Conservation (phyloP, 2,113 vertebrate genomes). For the Hyperoodon ampullatus region DNA sequence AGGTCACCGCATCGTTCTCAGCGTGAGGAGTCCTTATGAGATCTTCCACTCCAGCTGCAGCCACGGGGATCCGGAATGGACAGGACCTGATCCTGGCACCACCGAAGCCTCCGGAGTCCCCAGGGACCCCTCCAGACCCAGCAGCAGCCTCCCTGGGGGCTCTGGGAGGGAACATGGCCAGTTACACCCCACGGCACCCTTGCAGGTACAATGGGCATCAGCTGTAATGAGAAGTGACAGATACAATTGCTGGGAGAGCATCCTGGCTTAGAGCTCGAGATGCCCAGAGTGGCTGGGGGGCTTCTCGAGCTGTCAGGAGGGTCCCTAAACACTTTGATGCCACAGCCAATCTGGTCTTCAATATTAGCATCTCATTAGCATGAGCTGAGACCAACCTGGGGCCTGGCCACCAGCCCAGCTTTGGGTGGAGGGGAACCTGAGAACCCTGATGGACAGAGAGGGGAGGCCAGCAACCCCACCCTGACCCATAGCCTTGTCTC, state of each 20-base stretch:
- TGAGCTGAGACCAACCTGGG: slow-evolving; percentile 39
- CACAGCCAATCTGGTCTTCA: slow-evolving; percentile 64
- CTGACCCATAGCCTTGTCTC: background rate
- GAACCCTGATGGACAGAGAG: background rate
- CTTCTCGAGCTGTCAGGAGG: slow-evolving; percentile 70
- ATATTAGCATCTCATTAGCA: slow-evolving; percentile 73
- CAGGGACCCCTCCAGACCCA: background rate
- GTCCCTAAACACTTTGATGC: slow-evolving; percentile 64
- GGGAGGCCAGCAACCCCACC: background rate
- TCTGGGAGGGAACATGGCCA: background rate
- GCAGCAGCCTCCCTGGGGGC: background rate
- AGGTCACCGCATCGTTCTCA: background rate
- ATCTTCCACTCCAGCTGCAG: background rate
- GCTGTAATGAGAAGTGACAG: slow-evolving; percentile 76
- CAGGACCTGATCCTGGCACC: background rate
- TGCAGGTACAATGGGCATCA: slow-evolving; percentile 24
- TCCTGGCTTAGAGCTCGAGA: slow-evolving; percentile 56
- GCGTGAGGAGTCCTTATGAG: background rate
- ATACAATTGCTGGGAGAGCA: slow-evolving; percentile 44
- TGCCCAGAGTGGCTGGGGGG: slow-evolving; percentile 57
- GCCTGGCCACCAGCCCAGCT: slow-evolving; percentile 42
- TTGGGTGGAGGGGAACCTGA: background rate
- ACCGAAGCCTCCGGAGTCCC: rapidly evolving
- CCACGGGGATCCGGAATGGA: background rate
- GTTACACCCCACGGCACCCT: background rate